phyloP scores from a whole-genome alignment of 2,113 vertebrate species.

The Rhinoptilus africanus region DNA sequence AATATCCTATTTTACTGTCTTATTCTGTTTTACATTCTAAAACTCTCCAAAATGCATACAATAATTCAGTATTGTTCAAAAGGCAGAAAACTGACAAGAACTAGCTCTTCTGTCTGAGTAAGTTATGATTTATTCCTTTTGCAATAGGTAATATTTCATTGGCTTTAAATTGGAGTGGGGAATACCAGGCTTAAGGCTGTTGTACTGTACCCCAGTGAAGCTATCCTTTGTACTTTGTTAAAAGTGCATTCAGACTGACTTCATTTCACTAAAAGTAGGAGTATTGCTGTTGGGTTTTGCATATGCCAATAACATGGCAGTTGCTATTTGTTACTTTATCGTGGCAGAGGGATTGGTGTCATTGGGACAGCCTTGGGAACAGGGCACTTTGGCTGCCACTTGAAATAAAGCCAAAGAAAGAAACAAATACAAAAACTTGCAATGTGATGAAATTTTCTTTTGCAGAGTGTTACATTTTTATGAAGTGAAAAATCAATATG shows the following conservation, averaged over 20 bases:
- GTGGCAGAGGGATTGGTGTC: background rate
- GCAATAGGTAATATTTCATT: background rate
- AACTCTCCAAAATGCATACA: background rate
- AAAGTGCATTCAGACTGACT: background rate
- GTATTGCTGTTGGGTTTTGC: background rate
- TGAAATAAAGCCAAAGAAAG: slow-evolving; percentile 4
- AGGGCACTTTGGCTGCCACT: background rate
- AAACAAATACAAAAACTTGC: slow-evolving; percentile 5
- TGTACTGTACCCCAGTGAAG: background rate
- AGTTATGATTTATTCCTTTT: background rate
- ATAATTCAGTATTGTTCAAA: background rate
- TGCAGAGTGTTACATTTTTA: slow-evolving; percentile 45
- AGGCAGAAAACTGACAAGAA: background rate
- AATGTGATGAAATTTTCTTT: slow-evolving; percentile 31
- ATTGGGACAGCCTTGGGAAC: background rate
- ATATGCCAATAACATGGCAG: background rate
- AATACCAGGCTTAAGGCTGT: background rate
- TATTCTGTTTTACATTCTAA: background rate
- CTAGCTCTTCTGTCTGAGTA: background rate
- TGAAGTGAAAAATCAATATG: slow-evolving; percentile 67
- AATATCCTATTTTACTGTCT: background rate
- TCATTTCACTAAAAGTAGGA: background rate
- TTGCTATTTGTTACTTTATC: background rate
- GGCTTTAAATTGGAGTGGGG: background rate
- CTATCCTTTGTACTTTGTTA: background rate